Evolutionary conservation across 1,140 invertebrate species (phyloP), one percentile per base, ranked within the genome.

Genomic region (Drosophila chauvacae): DNA sequence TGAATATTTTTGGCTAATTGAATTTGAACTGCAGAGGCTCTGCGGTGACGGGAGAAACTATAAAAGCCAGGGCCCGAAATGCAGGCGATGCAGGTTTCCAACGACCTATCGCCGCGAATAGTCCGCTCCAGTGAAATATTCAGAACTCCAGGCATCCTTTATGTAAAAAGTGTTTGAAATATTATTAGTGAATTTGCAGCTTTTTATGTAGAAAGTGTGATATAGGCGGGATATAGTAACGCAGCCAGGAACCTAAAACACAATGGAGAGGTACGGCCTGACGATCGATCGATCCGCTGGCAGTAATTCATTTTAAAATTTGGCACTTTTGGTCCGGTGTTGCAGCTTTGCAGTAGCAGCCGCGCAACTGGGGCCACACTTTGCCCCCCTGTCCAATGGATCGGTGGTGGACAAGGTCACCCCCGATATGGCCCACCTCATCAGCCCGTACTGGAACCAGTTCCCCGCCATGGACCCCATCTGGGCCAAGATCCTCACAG

Each of bases 391-490:
- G 57, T 80, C 80, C 65, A 92, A 92, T 91, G 91, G 91, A 72
- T 92, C 91, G 23, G 91, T 92, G 48, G 80, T 81, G 69, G 91
- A 92, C 59, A 92, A 92, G 85, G 95, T 96, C 9, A 94, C 94
- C 37, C 93, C 94, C 57, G 96, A 96, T 23, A 96, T 97, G 95
- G 92, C 96, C 23, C 94, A 96, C 80, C 80, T 96, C 79, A 93
- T 97, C 42, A 95, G 96, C 87, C 91, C 94, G 6, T 94, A 96
- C 81, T 96, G 96, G 96, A 95, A 94, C 90, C 96, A 96, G 85
- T 97, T 95, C 80, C 95, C 96, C 51, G 96, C 96, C 20, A 94
- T 97, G 94, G 96, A 96, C 91, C 96, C 96, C 11, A 86, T 97
- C 13, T 97, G 96, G 96, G 87, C 86, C 1, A 92, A 92, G 60